Evolutionary conservation across 2,888 invertebrate genomes (phyloP).

Genomic region (Erynnis tages): DNA sequence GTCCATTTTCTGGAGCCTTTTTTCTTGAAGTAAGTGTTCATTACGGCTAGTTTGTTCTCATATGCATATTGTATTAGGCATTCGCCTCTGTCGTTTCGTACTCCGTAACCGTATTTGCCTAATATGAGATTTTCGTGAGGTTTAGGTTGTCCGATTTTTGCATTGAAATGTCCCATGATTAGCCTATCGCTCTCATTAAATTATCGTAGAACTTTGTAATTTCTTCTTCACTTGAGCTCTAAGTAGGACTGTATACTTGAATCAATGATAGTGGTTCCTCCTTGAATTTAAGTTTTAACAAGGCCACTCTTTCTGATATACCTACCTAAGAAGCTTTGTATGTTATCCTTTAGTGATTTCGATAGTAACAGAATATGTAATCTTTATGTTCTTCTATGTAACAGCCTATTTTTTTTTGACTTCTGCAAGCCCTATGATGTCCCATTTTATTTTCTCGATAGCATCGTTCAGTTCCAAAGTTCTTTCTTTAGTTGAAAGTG

Average conservation of each 20-base stretch:
- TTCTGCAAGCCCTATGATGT: constrained; percentile 17
- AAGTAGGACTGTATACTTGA: constrained; percentile 16
- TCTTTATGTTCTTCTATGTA: constrained; percentile 22
- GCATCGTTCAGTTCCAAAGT: neutral
- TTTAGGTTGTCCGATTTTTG: constrained; percentile 12
- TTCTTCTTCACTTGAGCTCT: constrained; percentile 11
- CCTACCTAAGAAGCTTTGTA: constrained; percentile 18
- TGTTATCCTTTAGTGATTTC: constrained; percentile 26
- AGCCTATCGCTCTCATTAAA: neutral
- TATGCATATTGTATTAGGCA: constrained; percentile 29
- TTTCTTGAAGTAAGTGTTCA: constrained; percentile 31
- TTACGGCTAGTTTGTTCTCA: constrained; percentile 30
- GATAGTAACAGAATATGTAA: constrained; percentile 16
- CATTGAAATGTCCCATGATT: constrained; percentile 20
- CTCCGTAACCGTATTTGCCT: constrained; percentile 28
- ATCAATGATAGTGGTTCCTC: constrained; percentile 12
- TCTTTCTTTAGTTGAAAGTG: neutral
- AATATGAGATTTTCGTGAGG: neutral
- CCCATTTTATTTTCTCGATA: neutral
- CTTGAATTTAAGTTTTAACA: constrained; percentile 19
- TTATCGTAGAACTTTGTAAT: constrained; percentile 16
- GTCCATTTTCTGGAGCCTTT: constrained; percentile 25
- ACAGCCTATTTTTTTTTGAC: constrained; percentile 18
- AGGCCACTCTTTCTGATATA: constrained; percentile 17
- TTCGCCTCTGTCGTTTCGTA: constrained; percentile 31